phyloP scores from a whole-genome alignment of 2,888 invertebrate genomes.

The Nemotelus pantherinus region DNA sequence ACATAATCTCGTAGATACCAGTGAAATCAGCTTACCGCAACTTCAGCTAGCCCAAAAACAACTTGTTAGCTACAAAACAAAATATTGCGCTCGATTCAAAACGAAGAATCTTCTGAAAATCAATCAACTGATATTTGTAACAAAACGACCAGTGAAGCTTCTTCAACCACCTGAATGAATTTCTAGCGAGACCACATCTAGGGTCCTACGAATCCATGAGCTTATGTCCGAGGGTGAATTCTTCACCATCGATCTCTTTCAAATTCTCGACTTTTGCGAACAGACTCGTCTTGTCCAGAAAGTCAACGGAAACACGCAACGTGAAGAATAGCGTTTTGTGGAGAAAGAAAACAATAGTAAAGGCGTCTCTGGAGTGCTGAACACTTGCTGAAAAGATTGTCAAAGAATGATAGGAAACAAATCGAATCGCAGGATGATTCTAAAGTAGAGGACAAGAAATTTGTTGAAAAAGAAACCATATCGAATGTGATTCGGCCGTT shows the following conservation, averaged over 20 bases:
- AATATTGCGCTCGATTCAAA: slow-evolving; percentile 78
- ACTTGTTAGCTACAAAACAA: slow-evolving; percentile 76
- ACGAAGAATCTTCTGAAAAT: slow-evolving; percentile 82
- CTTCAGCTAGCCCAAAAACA: slow-evolving; percentile 72
- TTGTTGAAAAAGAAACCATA: slow-evolving; percentile 20
- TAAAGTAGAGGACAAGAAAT: slow-evolving; percentile 23
- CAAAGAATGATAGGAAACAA: slow-evolving; percentile 46
- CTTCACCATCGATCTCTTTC: slow-evolving; percentile 86
- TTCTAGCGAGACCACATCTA: slow-evolving; percentile 52
- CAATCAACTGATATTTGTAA: slow-evolving; percentile 82
- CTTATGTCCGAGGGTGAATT: slow-evolving; percentile 83
- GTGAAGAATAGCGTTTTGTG: slow-evolving; percentile 41
- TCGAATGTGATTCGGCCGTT: slow-evolving; percentile 64
- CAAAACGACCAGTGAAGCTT: slow-evolving; percentile 72
- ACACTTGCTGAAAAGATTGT: slow-evolving; percentile 46
- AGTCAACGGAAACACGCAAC: slow-evolving; percentile 66
- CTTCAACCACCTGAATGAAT: slow-evolving; percentile 56
- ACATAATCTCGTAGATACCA: slow-evolving; percentile 92
- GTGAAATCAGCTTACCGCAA: slow-evolving; percentile 75
- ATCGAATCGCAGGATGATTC: slow-evolving; percentile 29
- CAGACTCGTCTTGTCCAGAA: slow-evolving; percentile 84
- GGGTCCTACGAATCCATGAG: slow-evolving; percentile 77
- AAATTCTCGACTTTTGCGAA: slow-evolving; percentile 81
- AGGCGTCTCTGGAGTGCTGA: slow-evolving; percentile 53
- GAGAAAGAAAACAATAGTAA: slow-evolving; percentile 43